A percentile compares a stretch with the other conserved stretches of the same genome.
Evolutionary conservation across 1,140 invertebrate species (phyloP).

Genomic region (Drusus annulatus): DNA sequence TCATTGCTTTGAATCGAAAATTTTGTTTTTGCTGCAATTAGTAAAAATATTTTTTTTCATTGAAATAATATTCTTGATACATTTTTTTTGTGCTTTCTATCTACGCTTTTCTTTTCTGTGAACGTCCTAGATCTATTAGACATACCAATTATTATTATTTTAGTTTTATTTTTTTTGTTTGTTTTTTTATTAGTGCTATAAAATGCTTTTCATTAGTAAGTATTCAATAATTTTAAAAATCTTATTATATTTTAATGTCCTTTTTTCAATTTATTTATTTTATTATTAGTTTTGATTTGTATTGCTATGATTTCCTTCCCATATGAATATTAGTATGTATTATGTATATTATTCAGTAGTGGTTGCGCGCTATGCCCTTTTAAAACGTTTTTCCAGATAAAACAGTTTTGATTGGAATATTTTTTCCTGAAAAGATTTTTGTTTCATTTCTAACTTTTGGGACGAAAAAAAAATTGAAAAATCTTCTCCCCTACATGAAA

Average conservation of each 20-base stretch:
- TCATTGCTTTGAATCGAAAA: no score
- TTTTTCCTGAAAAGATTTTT: no score
- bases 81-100: constrained; percentile 1
- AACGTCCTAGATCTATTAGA: background rate
- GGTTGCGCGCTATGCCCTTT: no score
- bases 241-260: background rate
- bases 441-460: no score
- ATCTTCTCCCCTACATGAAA: no score
- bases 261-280: constrained; percentile 1
- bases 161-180: background rate
- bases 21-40: no score
- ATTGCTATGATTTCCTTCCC: background rate
- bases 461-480: no score
- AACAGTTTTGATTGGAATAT: no score
- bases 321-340: no score
- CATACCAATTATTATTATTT: background rate
- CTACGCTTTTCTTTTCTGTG: constrained; percentile 27
- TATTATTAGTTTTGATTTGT: constrained; percentile 8
- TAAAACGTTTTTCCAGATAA: no score
- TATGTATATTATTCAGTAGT: no score
- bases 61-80: constrained; percentile 24
- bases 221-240: constrained; percentile 7
- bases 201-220: background rate
- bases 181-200: background rate
- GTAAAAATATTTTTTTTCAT: background rate